Base-by-base conservation (phyloP, 2,888 invertebrate genomes). In the Polymixis flavicincta region DNA sequence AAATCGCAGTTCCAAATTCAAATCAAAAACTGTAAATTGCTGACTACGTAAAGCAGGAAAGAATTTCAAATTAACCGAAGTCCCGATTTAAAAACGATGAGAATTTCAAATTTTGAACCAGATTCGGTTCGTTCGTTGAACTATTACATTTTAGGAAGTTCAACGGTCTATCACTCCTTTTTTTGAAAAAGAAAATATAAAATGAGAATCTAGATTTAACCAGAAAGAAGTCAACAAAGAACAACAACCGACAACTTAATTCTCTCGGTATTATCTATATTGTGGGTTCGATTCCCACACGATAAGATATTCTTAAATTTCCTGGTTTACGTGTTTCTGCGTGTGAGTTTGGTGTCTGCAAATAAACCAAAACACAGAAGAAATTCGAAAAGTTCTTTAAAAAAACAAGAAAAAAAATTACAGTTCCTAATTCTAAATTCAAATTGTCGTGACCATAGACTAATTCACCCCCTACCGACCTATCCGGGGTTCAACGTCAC, bases 101-200 rank as follows among this genome's bases (percentile, higher is more conserved):
- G 92, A 94, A 93, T 92, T 92, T 92, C 90, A 94, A 92, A 93
- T 93, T 89, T 88, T 84, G 90, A 89, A 89, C 89, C 87, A 81
- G 75, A 81, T 81, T 79, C 84, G 71, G 84, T 80, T 52, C 89
- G 91, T 90, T 82, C 90, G 85, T 82, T 89, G 92, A 92, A 91
- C 91, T 89, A 83, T 89, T 22, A 7, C 42, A 19, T 28, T 67
- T 50, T 9, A 9, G 48, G 37, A 25, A 4, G 7, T 19, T 17
- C 42, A 8, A 37, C 14, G 0, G 14, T 55, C 48, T 57, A 11
- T 25, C 19, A 9, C 13, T 32, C 19, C 25, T 52, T 22, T 14
- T 3, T 17, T 75, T 4, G 42, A 1, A 32, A 52, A 13, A 37
- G 25, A 60, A 69, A 61, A 68, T 52, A 0, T 32, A 13, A 59